phyloP scores from a whole-genome alignment of 2,797 vertebrate species.

The Bovichtus variegatus region DNA sequence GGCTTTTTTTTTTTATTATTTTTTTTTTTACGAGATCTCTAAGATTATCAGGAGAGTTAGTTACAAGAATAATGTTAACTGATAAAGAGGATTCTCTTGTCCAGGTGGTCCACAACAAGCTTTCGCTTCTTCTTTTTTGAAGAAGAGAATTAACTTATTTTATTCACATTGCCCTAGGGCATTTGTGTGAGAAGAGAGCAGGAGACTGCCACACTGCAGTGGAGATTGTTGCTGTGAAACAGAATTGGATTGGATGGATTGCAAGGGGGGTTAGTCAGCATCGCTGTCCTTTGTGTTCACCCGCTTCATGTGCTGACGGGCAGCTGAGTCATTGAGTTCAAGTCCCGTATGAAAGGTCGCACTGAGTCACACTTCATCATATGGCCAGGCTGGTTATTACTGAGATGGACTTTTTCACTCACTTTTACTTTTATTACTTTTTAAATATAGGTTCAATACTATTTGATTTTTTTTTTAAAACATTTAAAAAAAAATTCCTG shows the following conservation, averaged over 20 bases:
- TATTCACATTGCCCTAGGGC: slow-evolving; percentile 41
- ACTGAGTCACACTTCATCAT: slow-evolving; percentile 36
- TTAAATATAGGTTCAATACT: slow-evolving; percentile 5
- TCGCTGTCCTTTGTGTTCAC: slow-evolving; percentile 60
- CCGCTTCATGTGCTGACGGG: slow-evolving; percentile 45
- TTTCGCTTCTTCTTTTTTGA: slow-evolving; percentile 40
- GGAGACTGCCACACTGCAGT: slow-evolving; percentile 39
- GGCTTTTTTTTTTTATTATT: background rate
- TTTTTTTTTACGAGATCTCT: background rate
- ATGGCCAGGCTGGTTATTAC: slow-evolving; percentile 33
- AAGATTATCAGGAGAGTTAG: slow-evolving; percentile 6
- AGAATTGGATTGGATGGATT: slow-evolving; percentile 51
- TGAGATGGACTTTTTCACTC: slow-evolving; percentile 11
- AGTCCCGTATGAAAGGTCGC: slow-evolving; percentile 56
- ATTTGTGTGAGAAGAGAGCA: slow-evolving; percentile 53
- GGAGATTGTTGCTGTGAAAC: slow-evolving; percentile 45
- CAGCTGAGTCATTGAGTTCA: slow-evolving; percentile 68
- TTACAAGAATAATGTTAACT: slow-evolving; percentile 17
- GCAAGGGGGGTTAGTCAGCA: slow-evolving; percentile 56
- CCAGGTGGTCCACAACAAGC: slow-evolving; percentile 4
- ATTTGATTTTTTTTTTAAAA: background rate
- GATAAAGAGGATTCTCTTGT: slow-evolving; percentile 27
- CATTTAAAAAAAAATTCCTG: background rate
- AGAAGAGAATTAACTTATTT: slow-evolving; percentile 51
- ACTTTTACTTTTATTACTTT: background rate